Conservation (phyloP, 2,113 vertebrate genomes). For the Cricetomys ansorgei region DNA sequence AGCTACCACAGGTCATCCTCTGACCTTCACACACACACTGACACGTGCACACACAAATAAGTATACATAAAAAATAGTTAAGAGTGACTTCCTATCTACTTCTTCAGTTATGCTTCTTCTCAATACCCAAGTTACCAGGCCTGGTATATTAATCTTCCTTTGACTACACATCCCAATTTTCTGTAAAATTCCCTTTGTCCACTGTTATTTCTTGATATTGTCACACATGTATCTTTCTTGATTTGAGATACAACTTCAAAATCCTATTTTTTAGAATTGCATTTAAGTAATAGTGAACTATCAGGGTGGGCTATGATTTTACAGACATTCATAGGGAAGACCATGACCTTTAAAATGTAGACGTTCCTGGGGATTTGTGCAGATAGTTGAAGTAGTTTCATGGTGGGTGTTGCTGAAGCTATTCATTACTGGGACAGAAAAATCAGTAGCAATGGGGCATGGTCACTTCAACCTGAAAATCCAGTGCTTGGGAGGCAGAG, state of each 20-base stretch:
- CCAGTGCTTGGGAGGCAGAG: background rate
- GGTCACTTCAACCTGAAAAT: too few relatives aligned
- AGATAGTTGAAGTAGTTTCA: background rate
- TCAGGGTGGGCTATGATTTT: background rate
- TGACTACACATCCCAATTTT: background rate
- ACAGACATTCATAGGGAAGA: background rate
- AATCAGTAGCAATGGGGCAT: background rate
- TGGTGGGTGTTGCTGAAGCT: background rate
- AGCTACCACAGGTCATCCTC: background rate
- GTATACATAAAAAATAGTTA: background rate
- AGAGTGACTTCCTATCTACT: background rate
- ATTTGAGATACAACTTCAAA: slow-evolving; percentile 37
- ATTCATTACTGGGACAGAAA: slow-evolving; percentile 32
- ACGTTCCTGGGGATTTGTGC: background rate
- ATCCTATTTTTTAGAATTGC: background rate
- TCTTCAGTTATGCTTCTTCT: background rate
- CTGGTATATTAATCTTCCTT: background rate
- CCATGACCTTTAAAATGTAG: background rate
- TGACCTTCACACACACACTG: background rate
- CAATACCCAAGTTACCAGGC: background rate
- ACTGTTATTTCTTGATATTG: background rate
- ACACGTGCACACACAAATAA: background rate
- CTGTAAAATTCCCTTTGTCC: background rate
- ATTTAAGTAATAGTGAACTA: slow-evolving; percentile 32
- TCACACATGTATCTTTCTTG: background rate